Evolutionary conservation across 2,113 vertebrate genomes (phyloP).

Genomic region (Rhinichthys klamathensis): DNA sequence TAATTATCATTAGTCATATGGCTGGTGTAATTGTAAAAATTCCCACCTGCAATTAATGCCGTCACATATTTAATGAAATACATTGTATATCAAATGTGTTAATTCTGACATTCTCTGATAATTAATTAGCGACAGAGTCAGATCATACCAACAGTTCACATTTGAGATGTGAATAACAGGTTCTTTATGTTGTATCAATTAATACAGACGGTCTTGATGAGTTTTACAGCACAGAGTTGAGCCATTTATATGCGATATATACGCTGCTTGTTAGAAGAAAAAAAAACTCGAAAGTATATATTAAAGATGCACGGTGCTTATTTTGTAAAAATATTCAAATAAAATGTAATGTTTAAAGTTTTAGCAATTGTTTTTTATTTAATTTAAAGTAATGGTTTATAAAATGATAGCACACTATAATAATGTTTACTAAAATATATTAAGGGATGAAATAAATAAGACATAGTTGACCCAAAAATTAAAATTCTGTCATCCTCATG

Average conservation of each 20-base stretch:
- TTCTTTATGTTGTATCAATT: constrained; percentile 41
- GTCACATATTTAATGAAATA: constrained; percentile 70
- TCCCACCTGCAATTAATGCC: constrained; percentile 77
- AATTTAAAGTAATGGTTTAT: background rate
- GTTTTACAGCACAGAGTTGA: background rate
- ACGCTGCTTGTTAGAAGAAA: background rate
- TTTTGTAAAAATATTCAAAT: background rate
- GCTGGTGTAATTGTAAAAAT: constrained; percentile 79
- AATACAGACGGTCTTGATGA: constrained; percentile 43
- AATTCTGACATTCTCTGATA: constrained; percentile 57
- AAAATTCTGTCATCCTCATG: background rate
- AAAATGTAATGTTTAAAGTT: background rate
- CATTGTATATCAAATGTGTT: constrained; percentile 48
- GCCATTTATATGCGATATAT: background rate
- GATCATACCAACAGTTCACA: constrained; percentile 59
- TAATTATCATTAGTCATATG: constrained; percentile 73
- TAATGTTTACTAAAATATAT: background rate
- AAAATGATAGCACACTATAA: background rate
- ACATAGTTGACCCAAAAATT: background rate
- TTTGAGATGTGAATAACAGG: constrained; percentile 62
- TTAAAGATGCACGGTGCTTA: background rate
- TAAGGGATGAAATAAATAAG: background rate
- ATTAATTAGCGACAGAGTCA: constrained; percentile 65
- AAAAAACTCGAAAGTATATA: background rate
- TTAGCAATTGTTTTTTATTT: background rate